Evolutionary conservation across 2,797 vertebrate species (phyloP).

Genomic region (Gadopsis marmoratus): DNA sequence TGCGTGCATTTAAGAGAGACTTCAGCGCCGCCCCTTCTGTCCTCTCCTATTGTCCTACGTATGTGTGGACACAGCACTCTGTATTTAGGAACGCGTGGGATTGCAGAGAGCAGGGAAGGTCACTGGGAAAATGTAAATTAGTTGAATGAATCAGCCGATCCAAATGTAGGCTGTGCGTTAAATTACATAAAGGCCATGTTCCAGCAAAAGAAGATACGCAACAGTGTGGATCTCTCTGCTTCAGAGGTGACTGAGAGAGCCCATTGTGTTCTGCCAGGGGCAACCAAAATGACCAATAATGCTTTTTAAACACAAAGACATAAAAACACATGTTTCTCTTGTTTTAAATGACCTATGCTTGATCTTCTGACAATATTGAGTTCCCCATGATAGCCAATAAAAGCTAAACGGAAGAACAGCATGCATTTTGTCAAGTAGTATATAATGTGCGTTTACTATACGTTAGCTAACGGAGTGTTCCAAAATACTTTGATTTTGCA

Average conservation of each 20-base stretch:
- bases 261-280: conserved; percentile 16
- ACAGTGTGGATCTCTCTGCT: conserved; percentile 27
- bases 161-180: conserved; percentile 74
- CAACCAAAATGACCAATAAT: conserved; percentile 14
- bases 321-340: conserved; percentile 16
- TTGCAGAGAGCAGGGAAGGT: conserved; percentile 72
- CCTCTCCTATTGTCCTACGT: conserved; percentile 61
- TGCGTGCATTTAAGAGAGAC: conserved; percentile 33
- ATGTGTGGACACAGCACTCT: conserved; percentile 69
- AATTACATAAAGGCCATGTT: conserved; percentile 71
- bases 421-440: not conserved
- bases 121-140: conserved; percentile 78
- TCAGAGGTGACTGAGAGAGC: conserved; percentile 22
- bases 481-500: no score
- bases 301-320: conserved; percentile 17
- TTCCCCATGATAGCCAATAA: not conserved
- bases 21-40: conserved; percentile 49
- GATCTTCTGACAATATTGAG: conserved; percentile 1
- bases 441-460: not conserved
- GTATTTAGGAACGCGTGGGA: conserved; percentile 79
- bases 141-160: conserved; percentile 76
- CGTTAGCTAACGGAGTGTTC: no score
- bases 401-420: conserved; percentile 5
- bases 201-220: conserved; percentile 26
- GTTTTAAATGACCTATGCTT: conserved; percentile 23